Percentiles rank a stretch among this genome's conserved stretches.
These are phyloP conservation scores for Diarsia brunnea DNA, from an alignment of 2,888 invertebrate genomes.

Conservation along the genomic window DNA sequence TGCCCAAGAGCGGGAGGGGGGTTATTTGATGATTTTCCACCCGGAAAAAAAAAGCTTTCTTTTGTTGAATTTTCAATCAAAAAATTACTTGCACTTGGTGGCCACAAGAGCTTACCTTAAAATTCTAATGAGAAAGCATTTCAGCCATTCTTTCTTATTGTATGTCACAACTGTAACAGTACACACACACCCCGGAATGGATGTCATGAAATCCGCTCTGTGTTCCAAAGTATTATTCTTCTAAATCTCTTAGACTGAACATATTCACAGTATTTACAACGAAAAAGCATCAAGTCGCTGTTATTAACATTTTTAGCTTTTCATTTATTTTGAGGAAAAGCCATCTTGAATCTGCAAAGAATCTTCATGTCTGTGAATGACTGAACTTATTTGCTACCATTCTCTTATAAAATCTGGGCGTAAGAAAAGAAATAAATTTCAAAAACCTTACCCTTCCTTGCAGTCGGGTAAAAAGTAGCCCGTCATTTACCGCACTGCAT, in stretches of 20 bases:
- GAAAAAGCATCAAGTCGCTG: constrained; percentile 27
- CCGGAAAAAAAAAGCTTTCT: too few relatives aligned
- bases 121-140: neutral
- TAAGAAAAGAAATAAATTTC: too few relatives aligned
- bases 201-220: constrained; percentile 47
- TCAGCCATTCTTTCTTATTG: constrained; percentile 1
- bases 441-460: too few relatives aligned
- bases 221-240: constrained; percentile 50
- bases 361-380: neutral
- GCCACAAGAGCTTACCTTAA: neutral
- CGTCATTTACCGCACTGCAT: too few relatives aligned
- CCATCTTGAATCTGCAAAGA: neutral
- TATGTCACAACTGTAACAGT: constrained; percentile 37
- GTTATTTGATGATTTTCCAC: too few relatives aligned
- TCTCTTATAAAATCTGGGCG: too few relatives aligned
- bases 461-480: too few relatives aligned
- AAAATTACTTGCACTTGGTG: too few relatives aligned
- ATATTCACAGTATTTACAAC: constrained; percentile 37
- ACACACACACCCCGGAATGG: constrained; percentile 34
- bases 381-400: neutral
- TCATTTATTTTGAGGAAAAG: constrained; percentile 15
- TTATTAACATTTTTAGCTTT: constrained; percentile 28
- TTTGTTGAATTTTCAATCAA: too few relatives aligned
- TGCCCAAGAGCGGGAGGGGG: too few relatives aligned
- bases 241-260: constrained; percentile 45